phyloP scores from a whole-genome alignment of 2,113 vertebrate species.

The Corythoichthys haematopterus region DNA sequence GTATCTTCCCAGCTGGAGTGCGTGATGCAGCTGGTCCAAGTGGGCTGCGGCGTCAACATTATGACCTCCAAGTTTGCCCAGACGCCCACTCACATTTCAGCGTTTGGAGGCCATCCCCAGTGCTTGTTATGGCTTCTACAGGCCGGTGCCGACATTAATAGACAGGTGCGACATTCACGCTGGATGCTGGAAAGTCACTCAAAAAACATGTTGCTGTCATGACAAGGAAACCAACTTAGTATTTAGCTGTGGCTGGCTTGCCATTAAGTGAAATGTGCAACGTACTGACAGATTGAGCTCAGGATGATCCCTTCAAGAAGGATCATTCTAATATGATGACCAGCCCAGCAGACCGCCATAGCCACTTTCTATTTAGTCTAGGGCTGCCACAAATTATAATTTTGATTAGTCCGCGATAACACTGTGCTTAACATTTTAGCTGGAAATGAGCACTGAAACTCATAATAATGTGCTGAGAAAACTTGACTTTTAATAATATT shows the following conservation, averaged over 20 bases:
- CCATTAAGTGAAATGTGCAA: conserved; percentile 17
- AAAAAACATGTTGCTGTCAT: neutral
- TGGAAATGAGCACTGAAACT: too few species aligned
- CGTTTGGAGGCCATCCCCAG: conserved; percentile 94
- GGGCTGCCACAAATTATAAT: too few species aligned
- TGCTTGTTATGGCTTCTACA: conserved; percentile 95
- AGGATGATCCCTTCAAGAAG: conserved; percentile 50
- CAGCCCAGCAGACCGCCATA: conserved; percentile 4
- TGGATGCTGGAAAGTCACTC: neutral
- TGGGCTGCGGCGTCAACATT: conserved; percentile 85
- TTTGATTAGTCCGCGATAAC: too few species aligned
- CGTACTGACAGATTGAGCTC: conserved; percentile 21
- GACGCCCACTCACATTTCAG: conserved; percentile 94
- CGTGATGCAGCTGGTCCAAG: conserved; percentile 86
- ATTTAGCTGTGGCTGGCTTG: neutral
- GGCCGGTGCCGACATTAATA: conserved; percentile 92
- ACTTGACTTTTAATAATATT: too few species aligned
- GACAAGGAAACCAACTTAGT: neutral
- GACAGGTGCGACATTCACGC: conserved; percentile 76
- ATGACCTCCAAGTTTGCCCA: conserved; percentile 91
- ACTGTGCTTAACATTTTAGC: too few species aligned
- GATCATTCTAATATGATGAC: conserved; percentile 38
- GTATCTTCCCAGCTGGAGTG: conserved; percentile 85
- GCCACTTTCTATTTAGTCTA: neutral
- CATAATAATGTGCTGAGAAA: too few species aligned